A percentile compares a stretch with the other conserved stretches of the same genome.
These are phyloP conservation scores for Oxycera nigricornis DNA, from an alignment of 2,888 invertebrate genomes.

Conservation along the genomic window DNA sequence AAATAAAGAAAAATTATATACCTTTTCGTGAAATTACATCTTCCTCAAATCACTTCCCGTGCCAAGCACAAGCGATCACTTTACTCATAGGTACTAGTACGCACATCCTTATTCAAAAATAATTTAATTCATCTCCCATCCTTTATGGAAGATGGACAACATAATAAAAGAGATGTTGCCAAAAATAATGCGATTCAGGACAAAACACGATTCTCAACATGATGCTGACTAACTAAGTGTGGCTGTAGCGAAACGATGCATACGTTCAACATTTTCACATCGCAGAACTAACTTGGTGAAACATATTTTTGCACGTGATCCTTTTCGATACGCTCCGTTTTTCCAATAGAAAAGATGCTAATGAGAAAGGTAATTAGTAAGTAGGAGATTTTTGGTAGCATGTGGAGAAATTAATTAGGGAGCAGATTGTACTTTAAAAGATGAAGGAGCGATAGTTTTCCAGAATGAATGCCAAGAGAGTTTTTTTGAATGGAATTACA, in stretches of 20 bases:
- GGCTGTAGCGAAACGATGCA: constrained; percentile 50
- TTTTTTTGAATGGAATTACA: no score
- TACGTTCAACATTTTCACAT: constrained; percentile 51
- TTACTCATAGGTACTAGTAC: neutral
- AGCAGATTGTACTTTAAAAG: constrained; percentile 1
- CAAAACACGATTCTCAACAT: constrained; percentile 4
- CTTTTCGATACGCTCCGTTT: constrained; percentile 52
- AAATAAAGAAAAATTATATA: no score
- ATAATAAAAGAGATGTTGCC: constrained; percentile 11
- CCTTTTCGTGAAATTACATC: neutral
- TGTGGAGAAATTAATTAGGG: constrained; percentile 7
- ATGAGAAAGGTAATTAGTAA: constrained; percentile 33
- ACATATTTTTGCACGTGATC: constrained; percentile 58
- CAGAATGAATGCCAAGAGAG: no score
- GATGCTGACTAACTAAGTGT: constrained; percentile 22
- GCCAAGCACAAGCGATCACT: neutral
- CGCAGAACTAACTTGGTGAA: constrained; percentile 58
- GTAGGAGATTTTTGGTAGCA: neutral
- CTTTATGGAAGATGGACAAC: constrained; percentile 3
- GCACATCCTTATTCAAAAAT: neutral
- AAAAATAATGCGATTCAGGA: constrained; percentile 9
- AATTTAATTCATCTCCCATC: constrained; percentile 21
- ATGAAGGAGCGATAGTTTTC: no score
- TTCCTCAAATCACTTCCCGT: neutral
- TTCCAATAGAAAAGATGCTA: constrained; percentile 18